phyloP scores from a whole-genome alignment of 2,797 vertebrate genomes.

The Eulemur albifrons region DNA sequence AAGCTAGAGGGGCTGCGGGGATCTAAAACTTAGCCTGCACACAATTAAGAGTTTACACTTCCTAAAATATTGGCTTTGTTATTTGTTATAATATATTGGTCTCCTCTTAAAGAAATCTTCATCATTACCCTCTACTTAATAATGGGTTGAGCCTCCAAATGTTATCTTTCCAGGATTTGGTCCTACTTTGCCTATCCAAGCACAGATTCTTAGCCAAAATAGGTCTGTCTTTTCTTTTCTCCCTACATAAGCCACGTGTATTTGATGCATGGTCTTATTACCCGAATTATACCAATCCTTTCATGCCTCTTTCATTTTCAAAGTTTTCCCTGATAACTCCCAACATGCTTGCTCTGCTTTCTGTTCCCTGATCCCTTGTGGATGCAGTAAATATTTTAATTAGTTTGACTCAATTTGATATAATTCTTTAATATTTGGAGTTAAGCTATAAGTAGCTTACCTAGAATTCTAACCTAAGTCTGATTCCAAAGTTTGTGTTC shows the following conservation, averaged over 20 bases:
- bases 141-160: background rate
- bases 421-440: conserved; percentile 15
- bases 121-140: background rate
- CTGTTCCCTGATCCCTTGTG: background rate
- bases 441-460: background rate
- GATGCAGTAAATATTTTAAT: background rate
- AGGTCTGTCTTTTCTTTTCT: background rate
- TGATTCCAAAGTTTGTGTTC: conserved; percentile 20
- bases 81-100: background rate
- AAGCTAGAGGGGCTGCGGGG: background rate
- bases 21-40: background rate
- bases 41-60: conserved; percentile 7
- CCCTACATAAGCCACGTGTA: background rate
- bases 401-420: conserved; percentile 29
- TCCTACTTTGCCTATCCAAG: background rate
- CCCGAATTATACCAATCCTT: background rate
- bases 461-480: conserved; percentile 17
- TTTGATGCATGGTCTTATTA: background rate
- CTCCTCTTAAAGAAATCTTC: conserved; percentile 6
- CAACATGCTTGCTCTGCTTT: background rate
- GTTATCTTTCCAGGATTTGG: background rate
- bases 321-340: background rate
- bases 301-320: background rate
- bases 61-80: conserved; percentile 24
- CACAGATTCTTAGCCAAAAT: background rate